phyloP scores from a whole-genome alignment of 1,140 invertebrate species.

The Thereuonema tuberculata region DNA sequence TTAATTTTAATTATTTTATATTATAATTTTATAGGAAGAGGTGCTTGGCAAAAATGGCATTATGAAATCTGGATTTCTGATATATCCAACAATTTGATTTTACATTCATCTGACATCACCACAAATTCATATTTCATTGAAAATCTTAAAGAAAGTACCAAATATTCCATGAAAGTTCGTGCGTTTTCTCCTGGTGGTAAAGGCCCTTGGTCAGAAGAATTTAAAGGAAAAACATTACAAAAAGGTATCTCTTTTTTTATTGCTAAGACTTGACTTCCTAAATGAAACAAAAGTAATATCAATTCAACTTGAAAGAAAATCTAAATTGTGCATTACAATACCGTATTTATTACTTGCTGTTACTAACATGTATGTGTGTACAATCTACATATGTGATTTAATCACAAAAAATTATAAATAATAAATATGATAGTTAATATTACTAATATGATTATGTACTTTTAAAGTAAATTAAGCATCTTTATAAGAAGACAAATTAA shows the following conservation, averaged over 20 bases:
- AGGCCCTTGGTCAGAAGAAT: conserved; percentile 53
- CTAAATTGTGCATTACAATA: neutral
- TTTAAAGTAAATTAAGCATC: too few relatives aligned
- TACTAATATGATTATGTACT: too few relatives aligned
- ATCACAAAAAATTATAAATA: too few relatives aligned
- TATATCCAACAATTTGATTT: conserved; percentile 37
- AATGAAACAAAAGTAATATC: neutral
- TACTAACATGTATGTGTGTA: too few relatives aligned
- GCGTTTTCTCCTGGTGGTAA: conserved; percentile 57
- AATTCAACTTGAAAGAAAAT: too few relatives aligned
- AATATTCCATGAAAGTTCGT: conserved; percentile 59
- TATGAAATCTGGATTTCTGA: conserved; percentile 63
- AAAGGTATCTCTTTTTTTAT: neutral
- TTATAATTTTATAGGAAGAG: conserved; percentile 19
- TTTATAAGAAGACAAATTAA: too few relatives aligned
- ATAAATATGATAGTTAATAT: too few relatives aligned
- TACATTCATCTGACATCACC: conserved; percentile 34
- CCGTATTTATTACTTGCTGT: too few relatives aligned
- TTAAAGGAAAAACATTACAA: conserved; percentile 33
- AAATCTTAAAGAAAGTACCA: conserved; percentile 51
- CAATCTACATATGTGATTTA: too few relatives aligned
- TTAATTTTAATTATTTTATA: neutral
- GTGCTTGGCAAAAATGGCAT: conserved; percentile 69
- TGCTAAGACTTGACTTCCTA: neutral
- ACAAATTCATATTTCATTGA: conserved; percentile 41